A percentile compares a stretch with the other conserved stretches of the same genome.
Evolutionary conservation across 2,888 invertebrate genomes (phyloP).

Genomic region (Andrena marginata): DNA sequence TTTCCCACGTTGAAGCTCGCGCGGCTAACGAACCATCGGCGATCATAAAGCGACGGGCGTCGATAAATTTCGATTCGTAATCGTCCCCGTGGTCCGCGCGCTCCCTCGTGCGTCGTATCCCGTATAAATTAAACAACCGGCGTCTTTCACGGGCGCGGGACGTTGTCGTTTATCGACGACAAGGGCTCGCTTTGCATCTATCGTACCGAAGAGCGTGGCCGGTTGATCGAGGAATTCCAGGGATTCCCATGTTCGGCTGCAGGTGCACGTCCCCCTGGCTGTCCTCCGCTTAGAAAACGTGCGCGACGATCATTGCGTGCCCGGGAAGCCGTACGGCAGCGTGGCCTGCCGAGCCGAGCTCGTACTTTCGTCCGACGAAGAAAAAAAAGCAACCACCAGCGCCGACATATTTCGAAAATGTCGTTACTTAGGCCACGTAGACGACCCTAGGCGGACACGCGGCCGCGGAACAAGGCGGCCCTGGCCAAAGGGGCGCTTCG

Average conservation of each 20-base stretch:
- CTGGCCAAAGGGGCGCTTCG: constrained; percentile 50
- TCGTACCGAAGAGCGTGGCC: constrained; percentile 65
- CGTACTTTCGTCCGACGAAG: constrained; percentile 49
- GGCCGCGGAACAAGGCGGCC: constrained; percentile 54
- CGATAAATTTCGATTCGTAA: constrained; percentile 52
- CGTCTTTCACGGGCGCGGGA: constrained; percentile 57
- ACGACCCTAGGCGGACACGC: constrained; percentile 50
- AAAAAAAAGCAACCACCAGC: constrained; percentile 40
- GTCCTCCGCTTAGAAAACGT: constrained; percentile 35
- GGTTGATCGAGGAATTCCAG: constrained; percentile 70
- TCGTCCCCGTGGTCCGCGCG: constrained; percentile 3
- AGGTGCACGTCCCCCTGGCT: constrained; percentile 63
- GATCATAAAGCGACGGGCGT: constrained; percentile 38
- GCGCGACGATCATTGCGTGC: constrained; percentile 60
- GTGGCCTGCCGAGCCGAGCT: constrained; percentile 18
- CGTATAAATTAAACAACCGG: constrained; percentile 62
- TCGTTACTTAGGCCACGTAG: constrained; percentile 68
- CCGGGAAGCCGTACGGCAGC: constrained; percentile 51
- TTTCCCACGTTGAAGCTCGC: constrained; percentile 5
- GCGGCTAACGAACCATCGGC: constrained; percentile 41
- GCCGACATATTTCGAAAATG: constrained; percentile 72
- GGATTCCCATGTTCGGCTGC: constrained; percentile 70
- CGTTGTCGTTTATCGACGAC: constrained; percentile 64
- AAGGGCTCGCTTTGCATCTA: constrained; percentile 71
- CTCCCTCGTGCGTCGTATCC: constrained; percentile 21